Base-by-base conservation (phyloP, 2,888 invertebrate genomes). In the Drosophila gaucha region DNA sequence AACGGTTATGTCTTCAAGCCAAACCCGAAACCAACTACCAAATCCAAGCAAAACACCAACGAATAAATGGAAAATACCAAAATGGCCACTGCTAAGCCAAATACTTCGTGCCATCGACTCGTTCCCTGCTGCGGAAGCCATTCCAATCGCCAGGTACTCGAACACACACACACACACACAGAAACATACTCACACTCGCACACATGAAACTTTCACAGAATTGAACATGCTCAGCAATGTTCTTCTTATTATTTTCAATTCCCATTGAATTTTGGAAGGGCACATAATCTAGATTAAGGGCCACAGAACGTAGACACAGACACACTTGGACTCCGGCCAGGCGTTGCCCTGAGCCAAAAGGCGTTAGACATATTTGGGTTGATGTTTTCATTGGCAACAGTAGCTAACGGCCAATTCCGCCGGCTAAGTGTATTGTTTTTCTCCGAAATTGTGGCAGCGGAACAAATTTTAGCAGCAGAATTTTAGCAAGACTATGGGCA, bases 1-100 rank as follows among this genome's bases (percentile, higher is more conserved):
- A 78, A 78, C 82, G 82, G 78, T 78, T 79, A 79, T 79, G 75
- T 75, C 72, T 75, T 64, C 47, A 56, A 78, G 66, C 58, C 67
- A 66, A 59, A 33, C 38, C 62, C 52, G 30, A 70, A 67, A 51
- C 56, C 56, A 72, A 67, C 73, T 50, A 62, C 63, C 56, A 67
- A 76, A 75, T 76, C 59, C 74, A 57, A 80, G 66, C 80, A 72
- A 78, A 82, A 71, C 44, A 75, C 59, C 46, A 58, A 35, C 59
- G 49, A 76, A 76, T 79, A 76, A 76, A 76, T 79, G 76, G 80
- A 80, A 80, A 80, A 78, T 77, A 76, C 76, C 69, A 56, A 73
- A 78, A 73, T 80, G 69, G 76, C 65, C 64, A 77, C 44, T 28
- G 58, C 67, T 79, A 77, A 77, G 76, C 79, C 72, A 71, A 76